Evolutionary conservation across 2,888 invertebrate genomes (phyloP).

Genomic region (Catocala sponsa): DNA sequence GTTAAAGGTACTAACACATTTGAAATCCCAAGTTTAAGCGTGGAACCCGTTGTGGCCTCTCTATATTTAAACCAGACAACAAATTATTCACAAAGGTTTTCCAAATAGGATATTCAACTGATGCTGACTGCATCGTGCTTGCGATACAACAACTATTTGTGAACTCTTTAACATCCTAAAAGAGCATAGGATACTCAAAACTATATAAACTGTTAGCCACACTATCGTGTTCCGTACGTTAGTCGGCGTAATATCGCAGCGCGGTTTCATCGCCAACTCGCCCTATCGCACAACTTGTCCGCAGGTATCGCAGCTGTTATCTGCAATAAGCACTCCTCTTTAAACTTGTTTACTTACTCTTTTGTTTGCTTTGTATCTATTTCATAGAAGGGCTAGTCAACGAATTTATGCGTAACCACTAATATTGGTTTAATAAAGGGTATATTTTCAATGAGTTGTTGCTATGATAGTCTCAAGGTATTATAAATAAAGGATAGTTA

Average conservation of each 20-base stretch:
- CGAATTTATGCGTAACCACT: constrained; percentile 27
- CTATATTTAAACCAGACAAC: no score
- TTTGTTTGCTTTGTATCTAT: constrained; percentile 42
- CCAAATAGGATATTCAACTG: background rate
- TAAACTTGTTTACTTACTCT: constrained; percentile 38
- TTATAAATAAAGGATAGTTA: no score
- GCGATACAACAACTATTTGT: constrained; percentile 4
- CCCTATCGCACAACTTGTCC: background rate
- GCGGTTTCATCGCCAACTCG: constrained; percentile 29
- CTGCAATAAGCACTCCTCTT: constrained; percentile 29
- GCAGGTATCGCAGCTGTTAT: constrained; percentile 2
- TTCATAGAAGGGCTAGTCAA: constrained; percentile 37
- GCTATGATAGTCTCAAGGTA: background rate
- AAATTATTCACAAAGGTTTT: no score
- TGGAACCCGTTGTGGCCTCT: no score
- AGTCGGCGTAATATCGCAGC: constrained; percentile 14
- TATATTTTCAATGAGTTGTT: background rate
- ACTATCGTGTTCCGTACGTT: constrained; percentile 26
- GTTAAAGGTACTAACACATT: no score
- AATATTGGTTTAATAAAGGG: constrained; percentile 37
- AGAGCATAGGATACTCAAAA: constrained; percentile 35
- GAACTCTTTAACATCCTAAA: constrained; percentile 23
- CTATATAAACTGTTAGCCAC: constrained; percentile 31
- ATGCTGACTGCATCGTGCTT: background rate
- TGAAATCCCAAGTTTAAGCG: no score